Evolutionary conservation across 2,113 vertebrate species (phyloP), one percentile per base, ranked within the genome.

Genomic region (Neodontobutis hainanensis): DNA sequence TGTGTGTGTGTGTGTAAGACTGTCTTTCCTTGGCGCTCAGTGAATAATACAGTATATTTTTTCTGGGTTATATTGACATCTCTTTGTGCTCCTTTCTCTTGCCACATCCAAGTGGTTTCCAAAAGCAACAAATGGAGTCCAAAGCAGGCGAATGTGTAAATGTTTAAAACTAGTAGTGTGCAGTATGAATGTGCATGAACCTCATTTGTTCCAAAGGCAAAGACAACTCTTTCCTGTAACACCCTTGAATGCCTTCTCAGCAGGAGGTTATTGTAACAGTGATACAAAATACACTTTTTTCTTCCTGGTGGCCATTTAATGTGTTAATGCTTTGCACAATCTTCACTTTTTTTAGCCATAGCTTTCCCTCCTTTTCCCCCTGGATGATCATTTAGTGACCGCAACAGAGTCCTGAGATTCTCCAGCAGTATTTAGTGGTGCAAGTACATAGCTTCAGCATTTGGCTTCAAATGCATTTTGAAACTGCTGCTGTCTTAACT

Each of bases 41-140:
- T 66, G 73, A 83, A 85, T 78, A 80, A 83, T 77, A 80, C 83
- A 78, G 68, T 64, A 38, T 88, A 82, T 87, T 89, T 84, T 86
- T 74, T 73, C 64, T 77, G 77, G 51, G 59, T 68, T 32, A 4
- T 60, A 48, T 66, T 69, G 61, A 69, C 52, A 68, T 85, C 12
- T 78, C 74, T 61, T 68, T 44, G 12, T 64, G 67, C 64, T 63
- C 46, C 34, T 46, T 62, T 53, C 43, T 63, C 68, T 68, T 49
- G 65, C 81, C 74, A 71, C 81, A 79, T 47, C 15, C 52, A 56
- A 69, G 50, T 0, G 2, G 36, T 67, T 78, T 89, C 86, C 82
- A 85, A 83, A 73, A 78, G 78, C 44, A 87, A 87, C 85, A 87
- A 75, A 87, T 51, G 7, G 27, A 79, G 59, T 15, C 68, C 61